phyloP scores from a whole-genome alignment of 2,888 invertebrate species.

The Keiferia lycopersicella region DNA sequence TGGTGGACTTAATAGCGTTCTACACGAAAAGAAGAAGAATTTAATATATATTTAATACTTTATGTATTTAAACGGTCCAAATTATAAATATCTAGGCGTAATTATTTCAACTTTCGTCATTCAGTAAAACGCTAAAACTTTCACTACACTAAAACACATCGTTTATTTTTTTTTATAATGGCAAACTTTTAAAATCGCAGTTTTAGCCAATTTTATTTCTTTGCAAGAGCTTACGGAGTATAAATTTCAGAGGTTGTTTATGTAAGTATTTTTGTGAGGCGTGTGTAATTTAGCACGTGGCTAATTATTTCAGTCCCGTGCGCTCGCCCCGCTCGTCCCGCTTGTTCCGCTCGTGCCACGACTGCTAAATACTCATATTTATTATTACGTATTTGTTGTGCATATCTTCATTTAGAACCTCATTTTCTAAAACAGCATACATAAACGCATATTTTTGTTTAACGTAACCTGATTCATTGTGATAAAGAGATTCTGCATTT shows the following conservation, averaged over 20 bases:
- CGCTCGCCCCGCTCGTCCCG: neutral
- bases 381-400: neutral
- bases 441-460: neutral
- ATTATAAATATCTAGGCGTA: too few relatives aligned
- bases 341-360: conserved; percentile 11
- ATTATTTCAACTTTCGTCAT: too few relatives aligned
- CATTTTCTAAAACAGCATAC: neutral
- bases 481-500: neutral
- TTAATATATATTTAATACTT: neutral
- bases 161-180: too few relatives aligned
- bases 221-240: neutral
- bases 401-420: neutral
- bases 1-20: too few relatives aligned
- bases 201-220: too few relatives aligned
- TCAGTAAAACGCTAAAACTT: too few relatives aligned
- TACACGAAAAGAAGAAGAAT: too few relatives aligned
- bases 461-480: too few relatives aligned
- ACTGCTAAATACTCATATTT: neutral
- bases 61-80: too few relatives aligned
- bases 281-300: conserved; percentile 8
- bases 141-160: too few relatives aligned
- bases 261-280: neutral
- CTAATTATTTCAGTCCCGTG: neutral
- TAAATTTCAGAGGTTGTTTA: neutral
- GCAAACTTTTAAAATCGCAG: too few relatives aligned